Conservation (phyloP, 1,140 invertebrate genomes). For the Heliconius nattereri region DNA sequence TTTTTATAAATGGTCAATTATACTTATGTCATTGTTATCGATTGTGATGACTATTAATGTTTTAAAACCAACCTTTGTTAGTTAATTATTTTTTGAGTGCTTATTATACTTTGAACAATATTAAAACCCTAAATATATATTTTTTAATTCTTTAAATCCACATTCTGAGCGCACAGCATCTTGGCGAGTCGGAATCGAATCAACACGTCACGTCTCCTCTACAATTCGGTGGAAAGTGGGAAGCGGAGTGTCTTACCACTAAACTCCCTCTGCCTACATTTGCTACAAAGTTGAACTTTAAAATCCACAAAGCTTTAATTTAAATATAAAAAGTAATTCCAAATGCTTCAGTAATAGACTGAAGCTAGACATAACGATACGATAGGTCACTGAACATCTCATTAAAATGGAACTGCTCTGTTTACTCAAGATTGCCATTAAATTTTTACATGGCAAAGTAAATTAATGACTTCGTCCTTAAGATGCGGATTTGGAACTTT, state of each 20-base stretch:
- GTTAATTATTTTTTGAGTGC: too few relatives aligned
- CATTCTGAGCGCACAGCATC: too few relatives aligned
- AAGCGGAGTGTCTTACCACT: not conserved
- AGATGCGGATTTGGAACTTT: slow-evolving; percentile 7
- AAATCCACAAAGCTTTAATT: not conserved
- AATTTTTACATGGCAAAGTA: slow-evolving; percentile 9
- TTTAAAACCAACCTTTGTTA: too few relatives aligned
- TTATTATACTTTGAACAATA: too few relatives aligned
- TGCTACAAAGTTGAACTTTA: not conserved
- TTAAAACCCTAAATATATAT: too few relatives aligned
- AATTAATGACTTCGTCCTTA: not conserved
- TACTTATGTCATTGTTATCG: too few relatives aligned
- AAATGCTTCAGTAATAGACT: not conserved
- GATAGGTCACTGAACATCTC: slow-evolving; percentile 34
- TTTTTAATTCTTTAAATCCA: too few relatives aligned
- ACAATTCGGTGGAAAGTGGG: not conserved
- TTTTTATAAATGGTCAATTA: not conserved
- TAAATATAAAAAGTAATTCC: not conserved
- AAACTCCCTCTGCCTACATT: not conserved
- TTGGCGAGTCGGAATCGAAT: too few relatives aligned
- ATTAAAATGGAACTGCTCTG: slow-evolving; percentile 29
- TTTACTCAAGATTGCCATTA: slow-evolving; percentile 11
- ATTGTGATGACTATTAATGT: too few relatives aligned
- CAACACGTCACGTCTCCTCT: not conserved
- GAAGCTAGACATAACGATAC: slow-evolving; percentile 10